phyloP scores from a whole-genome alignment of 1,140 invertebrate species.

The Drosophila pallidifrons region DNA sequence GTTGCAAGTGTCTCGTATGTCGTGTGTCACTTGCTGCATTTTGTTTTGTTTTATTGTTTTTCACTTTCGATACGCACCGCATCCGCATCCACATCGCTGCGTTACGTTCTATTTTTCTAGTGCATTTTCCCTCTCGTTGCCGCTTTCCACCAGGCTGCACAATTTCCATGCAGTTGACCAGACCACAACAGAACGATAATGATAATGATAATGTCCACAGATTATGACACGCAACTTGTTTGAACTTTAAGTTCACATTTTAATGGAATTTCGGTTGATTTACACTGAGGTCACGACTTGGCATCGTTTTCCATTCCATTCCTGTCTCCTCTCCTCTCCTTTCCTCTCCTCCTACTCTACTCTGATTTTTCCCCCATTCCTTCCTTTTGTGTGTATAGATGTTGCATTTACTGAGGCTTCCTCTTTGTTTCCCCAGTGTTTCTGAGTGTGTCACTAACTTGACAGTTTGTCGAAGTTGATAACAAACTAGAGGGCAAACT shows the following conservation, averaged over 20 bases:
- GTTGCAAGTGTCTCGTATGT: constrained; percentile 41
- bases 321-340: constrained; percentile 17
- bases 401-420: constrained; percentile 22
- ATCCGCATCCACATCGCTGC: neutral
- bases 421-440: neutral
- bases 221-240: constrained; percentile 76
- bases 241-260: constrained; percentile 81
- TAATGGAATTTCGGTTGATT: constrained; percentile 82
- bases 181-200: constrained; percentile 39
- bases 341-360: neutral
- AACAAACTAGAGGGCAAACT: neutral
- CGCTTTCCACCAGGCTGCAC: constrained; percentile 37
- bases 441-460: neutral
- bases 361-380: neutral
- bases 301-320: constrained; percentile 63
- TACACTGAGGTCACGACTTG: constrained; percentile 67
- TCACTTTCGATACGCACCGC: constrained; percentile 77
- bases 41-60: constrained; percentile 28
- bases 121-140: constrained; percentile 3
- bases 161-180: constrained; percentile 57
- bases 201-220: constrained; percentile 70
- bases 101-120: constrained; percentile 12
- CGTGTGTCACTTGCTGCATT: constrained; percentile 52
- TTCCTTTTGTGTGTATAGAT: constrained; percentile 35
- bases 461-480: constrained; percentile 7